A percentile compares a stretch with the other conserved stretches of the same genome.
Evolutionary conservation across 2,888 invertebrate species (phyloP).

Genomic region (Cosmopolites sordidus): DNA sequence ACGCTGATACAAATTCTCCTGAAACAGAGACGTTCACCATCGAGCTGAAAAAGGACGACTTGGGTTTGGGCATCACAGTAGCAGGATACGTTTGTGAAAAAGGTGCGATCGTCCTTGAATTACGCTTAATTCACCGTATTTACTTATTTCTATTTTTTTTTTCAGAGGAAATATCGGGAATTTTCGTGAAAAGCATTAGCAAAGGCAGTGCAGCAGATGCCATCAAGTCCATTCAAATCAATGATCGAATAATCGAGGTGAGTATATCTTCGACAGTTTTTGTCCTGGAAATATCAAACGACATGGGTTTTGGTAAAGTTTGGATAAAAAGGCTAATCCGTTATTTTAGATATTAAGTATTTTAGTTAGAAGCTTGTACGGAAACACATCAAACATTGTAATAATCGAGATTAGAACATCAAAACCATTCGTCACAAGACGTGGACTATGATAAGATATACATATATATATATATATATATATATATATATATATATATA

Average conservation of each 20-base stretch:
- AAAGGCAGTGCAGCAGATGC: slow-evolving; percentile 94
- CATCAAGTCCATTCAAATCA: slow-evolving; percentile 86
- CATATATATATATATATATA: too few relatives aligned
- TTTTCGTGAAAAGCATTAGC: slow-evolving; percentile 97
- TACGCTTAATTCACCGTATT: not conserved
- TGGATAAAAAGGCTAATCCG: too few relatives aligned
- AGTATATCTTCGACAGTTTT: too few relatives aligned
- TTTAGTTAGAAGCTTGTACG: too few relatives aligned
- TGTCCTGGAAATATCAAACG: too few relatives aligned
- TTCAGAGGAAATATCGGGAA: slow-evolving; percentile 94
- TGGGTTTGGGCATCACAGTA: slow-evolving; percentile 88
- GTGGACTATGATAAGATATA: too few relatives aligned
- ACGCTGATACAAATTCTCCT: slow-evolving; percentile 57
- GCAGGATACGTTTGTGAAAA: slow-evolving; percentile 97
- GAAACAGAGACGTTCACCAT: slow-evolving; percentile 90
- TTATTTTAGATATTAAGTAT: too few relatives aligned
- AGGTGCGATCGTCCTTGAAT: slow-evolving; percentile 50
- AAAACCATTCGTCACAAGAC: too few relatives aligned
- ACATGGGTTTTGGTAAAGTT: too few relatives aligned
- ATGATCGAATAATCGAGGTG: slow-evolving; percentile 93
- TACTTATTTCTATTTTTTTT: not conserved
- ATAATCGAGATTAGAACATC: too few relatives aligned
- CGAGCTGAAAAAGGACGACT: slow-evolving; percentile 82
- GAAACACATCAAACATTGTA: too few relatives aligned
- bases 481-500: too few relatives aligned